Conservation (phyloP, 2,113 vertebrate genomes). For the Hydropotes inermis region DNA sequence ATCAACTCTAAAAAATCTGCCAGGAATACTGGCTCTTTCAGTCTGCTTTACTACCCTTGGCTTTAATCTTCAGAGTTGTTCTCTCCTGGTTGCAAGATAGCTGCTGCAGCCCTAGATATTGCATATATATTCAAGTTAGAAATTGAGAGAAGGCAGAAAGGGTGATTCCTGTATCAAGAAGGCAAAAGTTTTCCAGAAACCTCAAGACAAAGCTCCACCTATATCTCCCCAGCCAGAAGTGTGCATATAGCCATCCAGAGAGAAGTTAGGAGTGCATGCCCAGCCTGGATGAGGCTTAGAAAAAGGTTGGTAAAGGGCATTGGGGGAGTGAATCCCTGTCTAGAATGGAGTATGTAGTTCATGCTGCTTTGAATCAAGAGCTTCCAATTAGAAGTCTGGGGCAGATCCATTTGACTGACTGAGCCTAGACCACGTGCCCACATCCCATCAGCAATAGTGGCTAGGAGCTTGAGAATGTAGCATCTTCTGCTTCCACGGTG, state of each 20-base stretch:
- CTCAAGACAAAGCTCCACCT: background rate
- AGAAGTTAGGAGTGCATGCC: background rate
- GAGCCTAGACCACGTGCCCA: background rate
- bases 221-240: background rate
- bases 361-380: background rate
- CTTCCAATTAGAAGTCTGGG: background rate
- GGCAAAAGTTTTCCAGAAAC: background rate
- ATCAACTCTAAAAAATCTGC: background rate
- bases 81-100: background rate
- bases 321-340: background rate
- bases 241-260: too few relatives aligned
- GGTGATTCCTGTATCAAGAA: background rate
- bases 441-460: background rate
- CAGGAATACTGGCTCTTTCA: background rate
- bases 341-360: background rate
- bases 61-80: background rate
- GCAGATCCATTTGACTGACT: background rate
- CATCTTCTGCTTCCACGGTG: background rate
- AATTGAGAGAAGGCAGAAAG: background rate
- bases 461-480: background rate
- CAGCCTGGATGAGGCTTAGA: background rate
- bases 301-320: background rate
- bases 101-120: background rate
- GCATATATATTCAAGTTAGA: background rate
- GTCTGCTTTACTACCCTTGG: background rate